Conservation (phyloP, 2,797 vertebrate species). For the Limnodromus scolopaceus region DNA sequence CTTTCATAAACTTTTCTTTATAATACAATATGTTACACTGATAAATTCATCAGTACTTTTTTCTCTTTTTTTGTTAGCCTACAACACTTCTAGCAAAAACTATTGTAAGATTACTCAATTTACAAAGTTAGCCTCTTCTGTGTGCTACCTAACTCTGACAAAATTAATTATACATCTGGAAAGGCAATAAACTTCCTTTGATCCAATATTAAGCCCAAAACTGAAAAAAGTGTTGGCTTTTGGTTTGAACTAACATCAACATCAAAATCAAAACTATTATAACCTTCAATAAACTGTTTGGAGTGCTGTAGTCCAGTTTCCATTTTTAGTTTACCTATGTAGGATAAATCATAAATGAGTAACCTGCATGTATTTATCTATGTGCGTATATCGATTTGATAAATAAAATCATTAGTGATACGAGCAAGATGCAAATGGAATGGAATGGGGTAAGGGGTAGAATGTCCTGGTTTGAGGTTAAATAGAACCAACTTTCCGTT, state of each 20-base stretch:
- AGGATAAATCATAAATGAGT: no score
- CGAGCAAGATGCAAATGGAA: no score
- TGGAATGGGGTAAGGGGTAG: no score
- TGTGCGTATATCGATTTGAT: no score
- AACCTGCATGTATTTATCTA: no score
- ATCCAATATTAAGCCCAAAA: not conserved
- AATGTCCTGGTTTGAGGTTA: no score
- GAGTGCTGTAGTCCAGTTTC: not conserved
- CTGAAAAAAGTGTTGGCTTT: not conserved
- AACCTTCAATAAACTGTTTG: not conserved
- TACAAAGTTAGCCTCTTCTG: not conserved
- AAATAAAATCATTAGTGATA: no score
- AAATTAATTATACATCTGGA: not conserved
- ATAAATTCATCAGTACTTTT: accelerated
- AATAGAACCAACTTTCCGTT: no score
- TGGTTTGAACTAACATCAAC: not conserved
- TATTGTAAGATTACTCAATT: not conserved
- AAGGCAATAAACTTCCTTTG: not conserved
- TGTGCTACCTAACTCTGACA: not conserved
- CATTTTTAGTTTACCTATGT: not conserved
- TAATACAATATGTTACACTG: not conserved
- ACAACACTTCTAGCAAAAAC: not conserved
- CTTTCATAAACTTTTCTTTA: not conserved
- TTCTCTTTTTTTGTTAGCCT: not conserved
- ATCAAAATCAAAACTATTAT: not conserved